Conservation (phyloP, 1,140 invertebrate species). For the Hirudo medicinalis region DNA sequence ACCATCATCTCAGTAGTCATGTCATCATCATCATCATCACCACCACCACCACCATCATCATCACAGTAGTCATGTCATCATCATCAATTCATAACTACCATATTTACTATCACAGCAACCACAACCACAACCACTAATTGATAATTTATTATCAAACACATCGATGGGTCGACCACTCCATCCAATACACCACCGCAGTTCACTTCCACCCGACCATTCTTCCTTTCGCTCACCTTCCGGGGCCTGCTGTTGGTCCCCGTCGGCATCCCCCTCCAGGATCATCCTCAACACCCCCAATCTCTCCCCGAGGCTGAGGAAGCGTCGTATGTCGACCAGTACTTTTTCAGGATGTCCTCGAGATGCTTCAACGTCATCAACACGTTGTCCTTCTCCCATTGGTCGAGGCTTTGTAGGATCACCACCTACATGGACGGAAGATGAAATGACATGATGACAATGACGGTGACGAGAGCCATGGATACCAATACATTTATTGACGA, state of each 20-base stretch:
- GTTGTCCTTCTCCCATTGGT: slow-evolving; percentile 20
- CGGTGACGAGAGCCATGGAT: too few relatives aligned
- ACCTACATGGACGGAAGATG: neutral
- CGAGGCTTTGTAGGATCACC: slow-evolving; percentile 5
- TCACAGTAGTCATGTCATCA: too few relatives aligned
- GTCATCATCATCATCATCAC: too few relatives aligned
- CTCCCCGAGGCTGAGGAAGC: slow-evolving; percentile 33
- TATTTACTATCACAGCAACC: slow-evolving; percentile 25
- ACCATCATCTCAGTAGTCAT: neutral
- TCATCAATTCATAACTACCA: neutral
- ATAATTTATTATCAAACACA: too few relatives aligned
- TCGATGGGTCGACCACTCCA: too few relatives aligned
- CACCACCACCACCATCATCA: too few relatives aligned
- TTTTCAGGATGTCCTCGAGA: slow-evolving; percentile 29
- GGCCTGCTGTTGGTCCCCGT: neutral
- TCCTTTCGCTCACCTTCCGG: neutral
- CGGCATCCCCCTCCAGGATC: slow-evolving; percentile 25
- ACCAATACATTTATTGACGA: too few relatives aligned
- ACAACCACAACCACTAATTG: too few relatives aligned
- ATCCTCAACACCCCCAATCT: slow-evolving; percentile 30
- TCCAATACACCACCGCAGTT: neutral
- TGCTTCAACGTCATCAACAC: slow-evolving; percentile 27
- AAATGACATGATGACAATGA: neutral
- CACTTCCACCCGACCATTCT: neutral
- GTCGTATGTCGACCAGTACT: slow-evolving; percentile 32